Evolutionary conservation across 2,113 vertebrate species (phyloP).

Genomic region (Oceanodroma tethys): DNA sequence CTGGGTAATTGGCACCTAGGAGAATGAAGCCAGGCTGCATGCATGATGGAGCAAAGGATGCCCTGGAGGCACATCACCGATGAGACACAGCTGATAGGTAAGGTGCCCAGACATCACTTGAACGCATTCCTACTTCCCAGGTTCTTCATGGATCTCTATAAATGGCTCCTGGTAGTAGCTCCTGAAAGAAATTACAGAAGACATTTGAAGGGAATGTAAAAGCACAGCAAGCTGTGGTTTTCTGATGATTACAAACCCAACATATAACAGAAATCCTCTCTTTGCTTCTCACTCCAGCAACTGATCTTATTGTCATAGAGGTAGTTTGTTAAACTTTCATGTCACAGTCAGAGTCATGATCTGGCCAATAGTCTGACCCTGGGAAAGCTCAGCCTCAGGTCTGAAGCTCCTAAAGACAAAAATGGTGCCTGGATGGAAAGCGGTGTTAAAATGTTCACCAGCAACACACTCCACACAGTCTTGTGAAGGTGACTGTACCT

Average conservation of each 20-base stretch:
- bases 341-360: not conserved
- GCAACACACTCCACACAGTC: not conserved
- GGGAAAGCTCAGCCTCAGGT: not conserved
- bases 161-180: not conserved
- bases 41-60: not conserved
- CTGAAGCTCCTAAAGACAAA: not conserved
- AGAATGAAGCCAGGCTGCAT: not conserved
- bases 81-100: not conserved
- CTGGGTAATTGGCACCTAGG: not conserved
- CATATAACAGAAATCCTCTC: not conserved
- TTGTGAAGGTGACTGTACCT: not conserved
- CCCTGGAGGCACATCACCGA: not conserved
- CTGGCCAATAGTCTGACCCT: not conserved
- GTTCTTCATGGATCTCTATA: fast-evolving
- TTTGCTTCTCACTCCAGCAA: not conserved
- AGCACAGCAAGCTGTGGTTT: not conserved
- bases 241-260: not conserved
- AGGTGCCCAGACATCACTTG: not conserved
- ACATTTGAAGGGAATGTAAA: not conserved
- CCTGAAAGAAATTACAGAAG: not conserved
- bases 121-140: not conserved
- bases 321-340: not conserved
- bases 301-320: not conserved
- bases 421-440: not conserved
- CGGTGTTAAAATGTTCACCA: not conserved